phyloP scores from a whole-genome alignment of 2,888 invertebrate species.

The Myathropa florea region DNA sequence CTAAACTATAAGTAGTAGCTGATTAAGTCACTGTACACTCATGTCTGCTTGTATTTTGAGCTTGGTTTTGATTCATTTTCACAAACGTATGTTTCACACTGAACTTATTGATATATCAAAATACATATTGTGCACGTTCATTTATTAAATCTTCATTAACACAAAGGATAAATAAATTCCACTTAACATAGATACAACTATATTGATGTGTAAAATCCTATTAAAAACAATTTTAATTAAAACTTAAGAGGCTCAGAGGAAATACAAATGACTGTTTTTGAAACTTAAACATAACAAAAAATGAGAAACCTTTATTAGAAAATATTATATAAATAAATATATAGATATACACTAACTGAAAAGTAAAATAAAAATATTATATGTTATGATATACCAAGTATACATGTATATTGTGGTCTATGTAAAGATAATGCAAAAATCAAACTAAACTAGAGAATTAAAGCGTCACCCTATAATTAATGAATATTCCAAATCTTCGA shows the following conservation, averaged over 20 bases:
- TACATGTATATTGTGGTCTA: constrained; percentile 48
- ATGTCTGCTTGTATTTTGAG: constrained; percentile 16
- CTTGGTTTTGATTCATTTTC: constrained; percentile 1
- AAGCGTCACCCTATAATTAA: not conserved
- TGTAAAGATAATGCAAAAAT: constrained; percentile 15
- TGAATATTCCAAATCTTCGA: constrained; percentile 18
- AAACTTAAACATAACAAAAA: constrained; percentile 24
- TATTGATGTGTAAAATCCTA: constrained; percentile 35
- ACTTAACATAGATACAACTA: not conserved
- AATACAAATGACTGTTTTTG: constrained; percentile 70
- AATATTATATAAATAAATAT: constrained; percentile 39
- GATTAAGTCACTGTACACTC: constrained; percentile 23
- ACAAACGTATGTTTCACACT: not conserved
- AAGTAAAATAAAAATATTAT: constrained; percentile 31
- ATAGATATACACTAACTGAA: constrained; percentile 42
- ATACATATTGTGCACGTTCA: constrained; percentile 36
- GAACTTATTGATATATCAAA: not conserved
- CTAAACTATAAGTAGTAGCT: not conserved
- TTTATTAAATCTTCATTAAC: constrained; percentile 3
- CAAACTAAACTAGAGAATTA: not conserved
- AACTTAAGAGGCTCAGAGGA: constrained; percentile 69
- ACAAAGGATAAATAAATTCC: not conserved
- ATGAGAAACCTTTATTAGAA: constrained; percentile 35
- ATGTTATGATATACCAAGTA: constrained; percentile 41
- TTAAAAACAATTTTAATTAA: constrained; percentile 39